Evolutionary conservation across 2,113 vertebrate genomes (phyloP).

Genomic region (Oceanodroma tethys): DNA sequence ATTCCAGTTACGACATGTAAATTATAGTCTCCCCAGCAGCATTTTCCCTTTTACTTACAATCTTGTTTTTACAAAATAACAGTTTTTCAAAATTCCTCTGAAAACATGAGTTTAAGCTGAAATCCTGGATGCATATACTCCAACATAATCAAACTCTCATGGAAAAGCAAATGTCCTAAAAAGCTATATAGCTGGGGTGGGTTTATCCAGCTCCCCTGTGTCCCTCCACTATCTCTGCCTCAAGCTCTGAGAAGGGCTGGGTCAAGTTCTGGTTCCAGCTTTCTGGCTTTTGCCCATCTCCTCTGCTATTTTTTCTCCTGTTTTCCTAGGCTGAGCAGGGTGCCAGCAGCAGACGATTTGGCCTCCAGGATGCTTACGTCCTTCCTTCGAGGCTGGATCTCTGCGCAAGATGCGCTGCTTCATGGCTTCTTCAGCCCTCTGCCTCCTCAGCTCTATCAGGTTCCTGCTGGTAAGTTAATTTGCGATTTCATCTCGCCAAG

Average conservation of each 20-base stretch:
- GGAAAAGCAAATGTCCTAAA: neutral
- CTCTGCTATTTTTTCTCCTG: neutral
- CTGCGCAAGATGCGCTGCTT: constrained; percentile 73
- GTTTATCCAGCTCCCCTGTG: neutral
- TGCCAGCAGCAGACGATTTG: constrained; percentile 83
- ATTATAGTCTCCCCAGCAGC: neutral
- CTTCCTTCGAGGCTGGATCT: constrained; percentile 75
- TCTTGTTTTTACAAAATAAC: neutral
- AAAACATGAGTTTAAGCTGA: neutral
- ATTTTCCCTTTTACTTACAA: neutral
- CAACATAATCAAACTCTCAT: neutral
- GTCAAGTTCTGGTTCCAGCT: neutral
- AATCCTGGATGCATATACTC: neutral
- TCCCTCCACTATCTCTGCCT: neutral
- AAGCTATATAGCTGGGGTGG: neutral
- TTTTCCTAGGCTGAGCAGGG: constrained; percentile 76
- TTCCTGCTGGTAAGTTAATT: constrained; percentile 77
- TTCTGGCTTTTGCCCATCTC: neutral
- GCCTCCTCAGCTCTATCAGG: constrained; percentile 80
- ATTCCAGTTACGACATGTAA: neutral
- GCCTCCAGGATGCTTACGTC: constrained; percentile 80
- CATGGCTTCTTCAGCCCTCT: constrained; percentile 85
- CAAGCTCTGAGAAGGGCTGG: neutral
- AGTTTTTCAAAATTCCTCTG: neutral
- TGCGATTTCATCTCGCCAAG: neutral